Conservation (phyloP, 2,797 vertebrate species). For the Pantherophis alleghaniensis region DNA sequence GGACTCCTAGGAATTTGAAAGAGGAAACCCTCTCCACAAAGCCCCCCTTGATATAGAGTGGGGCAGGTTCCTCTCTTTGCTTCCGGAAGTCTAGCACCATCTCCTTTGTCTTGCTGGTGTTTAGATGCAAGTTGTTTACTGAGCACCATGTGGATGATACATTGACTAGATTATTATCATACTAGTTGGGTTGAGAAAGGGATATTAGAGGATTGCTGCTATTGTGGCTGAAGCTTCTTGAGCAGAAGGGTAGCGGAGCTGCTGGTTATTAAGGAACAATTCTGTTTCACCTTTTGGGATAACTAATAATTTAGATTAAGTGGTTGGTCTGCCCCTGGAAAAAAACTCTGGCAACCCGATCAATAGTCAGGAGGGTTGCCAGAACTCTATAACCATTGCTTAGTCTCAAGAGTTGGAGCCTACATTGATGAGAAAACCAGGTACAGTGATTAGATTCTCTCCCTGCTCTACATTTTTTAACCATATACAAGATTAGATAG, state of each 20-base stretch:
- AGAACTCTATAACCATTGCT: not conserved
- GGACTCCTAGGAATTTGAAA: too few relatives aligned
- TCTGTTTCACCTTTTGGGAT: not conserved
- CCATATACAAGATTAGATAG: not conserved
- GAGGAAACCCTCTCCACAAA: too few relatives aligned
- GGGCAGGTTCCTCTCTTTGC: too few relatives aligned
- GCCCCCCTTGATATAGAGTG: too few relatives aligned
- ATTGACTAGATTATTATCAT: not conserved
- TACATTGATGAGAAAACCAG: not conserved
- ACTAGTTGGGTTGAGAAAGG: not conserved
- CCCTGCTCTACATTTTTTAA: not conserved
- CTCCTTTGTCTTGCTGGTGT: too few relatives aligned
- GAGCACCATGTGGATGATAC: not conserved
- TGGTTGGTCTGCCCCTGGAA: not conserved
- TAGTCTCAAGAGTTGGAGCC: not conserved
- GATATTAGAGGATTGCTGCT: not conserved
- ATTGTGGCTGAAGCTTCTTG: not conserved
- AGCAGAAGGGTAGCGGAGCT: not conserved
- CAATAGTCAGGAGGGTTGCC: not conserved
- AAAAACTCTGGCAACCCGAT: not conserved
- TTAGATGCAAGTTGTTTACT: too few relatives aligned
- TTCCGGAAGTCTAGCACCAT: too few relatives aligned
- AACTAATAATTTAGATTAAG: not conserved
- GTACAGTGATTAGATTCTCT: not conserved
- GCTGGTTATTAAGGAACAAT: not conserved